A percentile compares a stretch with the other conserved stretches of the same genome.
phyloP scores from a whole-genome alignment of 2,888 invertebrate genomes.

The Stenolophus ochropezus region DNA sequence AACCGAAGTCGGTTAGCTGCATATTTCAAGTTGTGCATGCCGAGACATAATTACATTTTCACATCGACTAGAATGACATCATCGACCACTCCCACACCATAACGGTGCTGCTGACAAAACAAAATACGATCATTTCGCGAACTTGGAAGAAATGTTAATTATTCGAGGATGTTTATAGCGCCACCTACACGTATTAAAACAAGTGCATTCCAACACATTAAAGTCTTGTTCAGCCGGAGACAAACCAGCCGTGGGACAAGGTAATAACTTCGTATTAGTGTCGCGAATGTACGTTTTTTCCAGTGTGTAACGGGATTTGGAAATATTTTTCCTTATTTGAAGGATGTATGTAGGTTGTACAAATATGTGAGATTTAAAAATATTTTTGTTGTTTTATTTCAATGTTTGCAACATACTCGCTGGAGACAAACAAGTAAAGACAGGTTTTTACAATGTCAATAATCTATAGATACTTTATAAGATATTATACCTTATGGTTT shows the following conservation, averaged over 20 bases:
- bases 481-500: no score
- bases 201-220: slow-evolving; percentile 34
- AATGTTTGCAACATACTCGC: not conserved
- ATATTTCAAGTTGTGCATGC: slow-evolving; percentile 7
- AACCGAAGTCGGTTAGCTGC: not conserved
- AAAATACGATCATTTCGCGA: slow-evolving; percentile 30
- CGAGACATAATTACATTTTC: slow-evolving; percentile 16
- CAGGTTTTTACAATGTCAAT: no score
- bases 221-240: slow-evolving; percentile 9
- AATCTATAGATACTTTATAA: no score
- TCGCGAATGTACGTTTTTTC: slow-evolving; percentile 5
- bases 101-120: slow-evolving; percentile 16
- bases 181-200: not conserved
- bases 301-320: slow-evolving; percentile 10
- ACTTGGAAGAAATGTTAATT: slow-evolving; percentile 13
- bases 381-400: not conserved
- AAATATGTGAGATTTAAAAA: not conserved
- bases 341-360: not conserved
- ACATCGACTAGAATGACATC: slow-evolving; percentile 32
- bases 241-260: not conserved
- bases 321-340: not conserved
- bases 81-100: slow-evolving; percentile 21
- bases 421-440: not conserved
- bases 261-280: slow-evolving; percentile 12
- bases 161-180: no score